Percentiles rank a stretch among this genome's conserved stretches.
These are phyloP conservation scores for Stictocephala bisonia DNA, from an alignment of 2,888 invertebrate genomes.

Conservation along the genomic window DNA sequence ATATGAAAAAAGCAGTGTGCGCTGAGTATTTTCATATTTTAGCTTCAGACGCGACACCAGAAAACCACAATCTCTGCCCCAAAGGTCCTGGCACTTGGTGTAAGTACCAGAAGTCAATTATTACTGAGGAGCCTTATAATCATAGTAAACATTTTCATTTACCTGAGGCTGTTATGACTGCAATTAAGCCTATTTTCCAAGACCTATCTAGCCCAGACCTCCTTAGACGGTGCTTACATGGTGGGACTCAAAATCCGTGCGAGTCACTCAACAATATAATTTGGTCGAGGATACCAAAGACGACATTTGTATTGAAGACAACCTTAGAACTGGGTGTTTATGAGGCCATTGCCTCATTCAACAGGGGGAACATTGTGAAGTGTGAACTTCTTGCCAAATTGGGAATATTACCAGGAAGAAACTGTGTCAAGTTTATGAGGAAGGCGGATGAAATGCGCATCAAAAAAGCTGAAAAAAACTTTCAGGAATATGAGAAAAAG, in stretches of 20 bases:
- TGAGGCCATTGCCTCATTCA: too few relatives aligned
- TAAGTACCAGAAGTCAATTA: constrained; percentile 50
- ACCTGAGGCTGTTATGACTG: constrained; percentile 44
- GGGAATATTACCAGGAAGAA: too few relatives aligned
- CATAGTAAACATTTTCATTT: constrained; percentile 44
- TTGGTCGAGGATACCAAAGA: constrained; percentile 36
- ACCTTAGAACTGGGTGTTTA: constrained; percentile 32
- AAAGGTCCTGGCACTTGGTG: constrained; percentile 55
- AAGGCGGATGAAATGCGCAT: too few relatives aligned
- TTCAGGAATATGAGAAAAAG: too few relatives aligned
- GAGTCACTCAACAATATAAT: constrained; percentile 29
- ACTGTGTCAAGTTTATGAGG: too few relatives aligned
- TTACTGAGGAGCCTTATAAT: constrained; percentile 38
- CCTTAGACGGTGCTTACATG: constrained; percentile 46
- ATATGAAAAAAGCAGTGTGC: constrained; percentile 58
- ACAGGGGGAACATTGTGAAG: too few relatives aligned
- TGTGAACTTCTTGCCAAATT: too few relatives aligned
- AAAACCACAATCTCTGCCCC: constrained; percentile 56
- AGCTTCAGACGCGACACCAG: constrained; percentile 54
- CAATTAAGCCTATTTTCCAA: constrained; percentile 46
- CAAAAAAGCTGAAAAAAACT: too few relatives aligned
- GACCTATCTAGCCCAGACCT: constrained; percentile 48
- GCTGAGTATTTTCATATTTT: constrained; percentile 55
- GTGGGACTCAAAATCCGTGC: constrained; percentile 46
- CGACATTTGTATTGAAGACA: constrained; percentile 9